A percentile compares a stretch with the other conserved stretches of the same genome.
phyloP scores from a whole-genome alignment of 2,888 invertebrate species.

The Spisula solida region DNA sequence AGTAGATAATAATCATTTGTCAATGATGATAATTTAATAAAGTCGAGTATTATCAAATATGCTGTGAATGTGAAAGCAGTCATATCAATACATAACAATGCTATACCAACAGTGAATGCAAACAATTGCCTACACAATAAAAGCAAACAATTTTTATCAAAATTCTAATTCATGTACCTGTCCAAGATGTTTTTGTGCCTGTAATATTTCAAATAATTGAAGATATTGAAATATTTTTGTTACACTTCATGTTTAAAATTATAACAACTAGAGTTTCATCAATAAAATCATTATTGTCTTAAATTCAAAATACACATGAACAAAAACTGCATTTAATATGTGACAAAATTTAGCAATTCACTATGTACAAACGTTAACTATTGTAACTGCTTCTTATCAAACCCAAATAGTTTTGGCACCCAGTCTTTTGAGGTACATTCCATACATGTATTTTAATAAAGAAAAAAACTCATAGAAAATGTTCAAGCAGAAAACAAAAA shows the following conservation, averaged over 20 bases:
- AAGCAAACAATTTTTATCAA: constrained; percentile 4
- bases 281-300: not conserved
- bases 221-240: not conserved
- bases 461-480: no score
- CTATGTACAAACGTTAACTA: no score
- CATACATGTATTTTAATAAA: no score
- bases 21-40: not conserved
- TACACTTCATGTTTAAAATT: not conserved
- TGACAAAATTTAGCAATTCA: no score
- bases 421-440: no score
- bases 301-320: no score
- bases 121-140: not conserved
- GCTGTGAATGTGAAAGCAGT: constrained; percentile 19
- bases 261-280: not conserved
- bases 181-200: not conserved
- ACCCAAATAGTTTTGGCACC: no score
- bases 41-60: not conserved
- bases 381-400: no score
- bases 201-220: not conserved
- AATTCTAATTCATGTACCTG: constrained; percentile 6
- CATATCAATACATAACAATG: not conserved
- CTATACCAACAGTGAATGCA: constrained; percentile 12
- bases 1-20: not conserved
- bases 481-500: no score
- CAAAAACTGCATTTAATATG: no score